A percentile compares a stretch with the other conserved stretches of the same genome.
These are phyloP conservation scores for Drosophila mulleri DNA, from an alignment of 2,888 invertebrate species.

Conservation along the genomic window DNA sequence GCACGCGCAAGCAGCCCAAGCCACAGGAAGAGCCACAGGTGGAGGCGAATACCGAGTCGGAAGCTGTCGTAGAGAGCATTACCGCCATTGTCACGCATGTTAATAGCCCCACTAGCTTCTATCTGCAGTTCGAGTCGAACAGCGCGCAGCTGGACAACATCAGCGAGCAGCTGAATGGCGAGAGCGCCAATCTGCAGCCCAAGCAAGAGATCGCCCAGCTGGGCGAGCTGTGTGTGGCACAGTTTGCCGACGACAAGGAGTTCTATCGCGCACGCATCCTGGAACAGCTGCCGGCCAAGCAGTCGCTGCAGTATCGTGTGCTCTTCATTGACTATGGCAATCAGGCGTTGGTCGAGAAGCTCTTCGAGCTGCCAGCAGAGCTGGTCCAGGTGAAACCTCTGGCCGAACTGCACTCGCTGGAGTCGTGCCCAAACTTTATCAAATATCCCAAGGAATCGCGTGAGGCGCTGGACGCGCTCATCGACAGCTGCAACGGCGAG, in stretches of 20 bases:
- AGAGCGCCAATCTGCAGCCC: conserved; percentile 74
- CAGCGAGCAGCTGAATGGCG: conserved; percentile 57
- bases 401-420: conserved; percentile 87
- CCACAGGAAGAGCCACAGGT: conserved; percentile 3
- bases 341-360: conserved; percentile 86
- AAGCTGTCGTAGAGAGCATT: conserved; percentile 37
- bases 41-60: conserved; percentile 51
- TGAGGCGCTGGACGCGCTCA: conserved; percentile 74
- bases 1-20: conserved; percentile 81
- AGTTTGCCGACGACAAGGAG: conserved; percentile 91
- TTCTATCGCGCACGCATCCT: conserved; percentile 96
- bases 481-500: conserved; percentile 75
- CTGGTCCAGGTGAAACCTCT: conserved; percentile 87
- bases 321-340: conserved; percentile 91
- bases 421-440: conserved; percentile 86
- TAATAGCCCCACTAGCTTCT: conserved; percentile 91
- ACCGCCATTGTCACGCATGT: conserved; percentile 89
- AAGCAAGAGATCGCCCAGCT: conserved; percentile 41
- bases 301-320: conserved; percentile 87
- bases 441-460: conserved; percentile 65
- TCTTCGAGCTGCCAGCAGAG: conserved; percentile 87
- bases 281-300: conserved; percentile 86
- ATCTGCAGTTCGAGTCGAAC: conserved; percentile 89
- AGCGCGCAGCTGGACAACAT: conserved; percentile 41
- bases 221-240: conserved; percentile 89